Conservation (phyloP, 2,797 vertebrate genomes). For the Hirundo rustica region DNA sequence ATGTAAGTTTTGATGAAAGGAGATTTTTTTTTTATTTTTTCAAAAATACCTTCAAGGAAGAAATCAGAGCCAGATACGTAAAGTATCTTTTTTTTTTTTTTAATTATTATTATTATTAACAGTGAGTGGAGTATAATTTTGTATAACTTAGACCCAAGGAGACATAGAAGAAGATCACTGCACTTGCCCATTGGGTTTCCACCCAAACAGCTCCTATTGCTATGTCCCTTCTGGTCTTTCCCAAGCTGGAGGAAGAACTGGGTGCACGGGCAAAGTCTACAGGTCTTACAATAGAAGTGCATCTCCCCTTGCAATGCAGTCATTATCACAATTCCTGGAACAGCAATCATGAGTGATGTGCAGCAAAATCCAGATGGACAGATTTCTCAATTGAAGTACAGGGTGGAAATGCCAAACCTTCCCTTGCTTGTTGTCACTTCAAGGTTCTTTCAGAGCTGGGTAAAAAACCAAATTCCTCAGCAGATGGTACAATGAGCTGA, state of each 20-base stretch:
- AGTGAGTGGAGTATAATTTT: background rate
- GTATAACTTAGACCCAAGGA: background rate
- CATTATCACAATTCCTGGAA: background rate
- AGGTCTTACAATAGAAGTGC: background rate
- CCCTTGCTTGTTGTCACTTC: background rate
- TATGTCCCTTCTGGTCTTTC: background rate
- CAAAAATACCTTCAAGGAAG: background rate
- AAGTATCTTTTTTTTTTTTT: background rate
- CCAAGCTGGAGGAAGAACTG: background rate
- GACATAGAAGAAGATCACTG: background rate
- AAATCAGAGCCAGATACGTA: background rate
- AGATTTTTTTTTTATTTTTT: background rate
- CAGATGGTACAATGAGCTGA: background rate
- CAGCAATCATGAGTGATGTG: background rate
- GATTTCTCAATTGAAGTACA: background rate
- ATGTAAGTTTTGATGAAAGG: background rate
- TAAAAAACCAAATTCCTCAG: background rate
- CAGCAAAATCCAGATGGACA: background rate
- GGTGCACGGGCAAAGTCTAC: background rate
- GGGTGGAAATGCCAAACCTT: background rate
- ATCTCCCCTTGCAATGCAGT: background rate
- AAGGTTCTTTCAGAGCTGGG: background rate
- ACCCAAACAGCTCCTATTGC: background rate
- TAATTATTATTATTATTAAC: background rate
- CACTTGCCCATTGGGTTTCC: background rate